These are phyloP conservation scores for Cheilosia variabilis DNA, from an alignment of 2,888 invertebrate genomes.

Conservation along the genomic window DNA sequence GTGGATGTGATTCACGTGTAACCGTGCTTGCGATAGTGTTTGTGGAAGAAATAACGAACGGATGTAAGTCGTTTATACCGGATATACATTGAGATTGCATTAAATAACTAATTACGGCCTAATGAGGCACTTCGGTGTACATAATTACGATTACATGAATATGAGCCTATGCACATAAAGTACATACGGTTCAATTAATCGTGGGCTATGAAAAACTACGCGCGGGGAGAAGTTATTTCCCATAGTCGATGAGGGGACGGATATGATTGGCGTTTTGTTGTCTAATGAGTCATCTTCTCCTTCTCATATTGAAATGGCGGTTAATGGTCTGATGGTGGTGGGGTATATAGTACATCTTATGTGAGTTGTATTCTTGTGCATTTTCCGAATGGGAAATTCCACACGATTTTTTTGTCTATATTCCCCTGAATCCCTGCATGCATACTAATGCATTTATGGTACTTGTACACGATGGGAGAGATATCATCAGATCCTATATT, in stretches of 20 bases:
- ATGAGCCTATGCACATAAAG: background rate
- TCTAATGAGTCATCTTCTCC: slow-evolving; percentile 20
- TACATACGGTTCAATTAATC: slow-evolving; percentile 27
- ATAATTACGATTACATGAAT: slow-evolving; percentile 13
- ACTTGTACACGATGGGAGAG: no score
- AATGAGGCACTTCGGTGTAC: slow-evolving; percentile 43
- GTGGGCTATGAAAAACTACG: slow-evolving; percentile 15
- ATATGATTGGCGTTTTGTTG: slow-evolving; percentile 19
- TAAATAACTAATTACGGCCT: slow-evolving; percentile 55
- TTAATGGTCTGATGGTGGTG: no score
- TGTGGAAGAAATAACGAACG: slow-evolving; percentile 35
- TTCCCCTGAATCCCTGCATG: no score
- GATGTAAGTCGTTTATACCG: slow-evolving; percentile 52
- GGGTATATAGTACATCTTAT: no score
- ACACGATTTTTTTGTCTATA: no score
- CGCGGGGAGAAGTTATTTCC: slow-evolving; percentile 3
- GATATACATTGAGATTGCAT: slow-evolving; percentile 59
- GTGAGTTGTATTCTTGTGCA: no score
- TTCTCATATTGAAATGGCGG: background rate
- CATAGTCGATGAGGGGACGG: slow-evolving; percentile 24
- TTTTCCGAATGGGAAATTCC: no score
- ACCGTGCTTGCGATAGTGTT: slow-evolving; percentile 9
- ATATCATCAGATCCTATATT: no score
- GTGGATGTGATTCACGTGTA: background rate
- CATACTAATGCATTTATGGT: no score